phyloP scores from a whole-genome alignment of 1,140 invertebrate species.

The Pinna nobilis region DNA sequence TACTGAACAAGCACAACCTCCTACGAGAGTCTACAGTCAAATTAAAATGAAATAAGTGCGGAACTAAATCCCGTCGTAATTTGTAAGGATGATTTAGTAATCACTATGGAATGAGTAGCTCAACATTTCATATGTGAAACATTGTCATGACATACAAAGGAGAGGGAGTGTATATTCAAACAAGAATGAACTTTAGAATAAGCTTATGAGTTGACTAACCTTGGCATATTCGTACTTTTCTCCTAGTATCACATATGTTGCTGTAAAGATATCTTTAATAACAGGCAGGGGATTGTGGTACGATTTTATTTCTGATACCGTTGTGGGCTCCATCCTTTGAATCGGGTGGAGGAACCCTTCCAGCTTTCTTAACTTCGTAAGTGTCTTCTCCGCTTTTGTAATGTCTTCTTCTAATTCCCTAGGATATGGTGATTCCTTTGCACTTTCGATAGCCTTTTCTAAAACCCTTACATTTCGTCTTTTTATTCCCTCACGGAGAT shows the following conservation, averaged over 20 bases:
- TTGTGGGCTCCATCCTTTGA: conserved; percentile 16
- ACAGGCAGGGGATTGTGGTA: conserved; percentile 32
- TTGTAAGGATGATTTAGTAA: no score
- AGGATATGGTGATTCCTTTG: conserved; percentile 19
- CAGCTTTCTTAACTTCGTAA: conserved; percentile 19
- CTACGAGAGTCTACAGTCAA: no score
- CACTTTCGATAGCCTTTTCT: conserved; percentile 23
- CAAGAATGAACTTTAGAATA: no score
- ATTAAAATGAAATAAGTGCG: no score
- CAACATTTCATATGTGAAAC: no score
- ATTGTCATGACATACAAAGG: no score
- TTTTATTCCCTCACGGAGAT: conserved; percentile 23
- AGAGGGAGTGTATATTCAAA: no score
- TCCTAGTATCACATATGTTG: conserved; percentile 34
- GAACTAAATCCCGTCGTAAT: no score
- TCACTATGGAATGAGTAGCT: no score
- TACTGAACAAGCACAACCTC: no score
- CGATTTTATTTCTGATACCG: conserved; percentile 25
- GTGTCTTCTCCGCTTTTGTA: conserved; percentile 14
- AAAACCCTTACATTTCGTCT: conserved; percentile 27
- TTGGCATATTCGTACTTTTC: conserved; percentile 26
- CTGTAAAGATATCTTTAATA: conserved; percentile 22
- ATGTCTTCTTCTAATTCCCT: conserved; percentile 33
- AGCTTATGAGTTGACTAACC: conserved; percentile 4
- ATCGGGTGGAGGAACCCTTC: conserved; percentile 39